phyloP scores from a whole-genome alignment of 2,113 vertebrate species.

The Crotalus viridis region DNA sequence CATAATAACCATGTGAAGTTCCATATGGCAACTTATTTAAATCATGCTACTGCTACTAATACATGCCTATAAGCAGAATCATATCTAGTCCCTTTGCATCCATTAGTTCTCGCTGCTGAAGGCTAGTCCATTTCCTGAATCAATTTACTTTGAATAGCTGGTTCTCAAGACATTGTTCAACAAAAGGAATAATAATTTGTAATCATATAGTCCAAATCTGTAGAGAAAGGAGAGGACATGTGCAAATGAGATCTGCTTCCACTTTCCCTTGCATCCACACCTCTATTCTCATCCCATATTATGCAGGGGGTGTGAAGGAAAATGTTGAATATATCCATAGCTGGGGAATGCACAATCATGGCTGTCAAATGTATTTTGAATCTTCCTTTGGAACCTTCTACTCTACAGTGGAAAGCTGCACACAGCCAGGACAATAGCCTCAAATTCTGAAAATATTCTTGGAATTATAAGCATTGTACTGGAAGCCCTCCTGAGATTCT shows the following conservation, averaged over 20 bases:
- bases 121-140: background rate
- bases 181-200: no score
- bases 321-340: background rate
- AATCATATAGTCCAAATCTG: no score
- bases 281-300: background rate
- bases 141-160: background rate
- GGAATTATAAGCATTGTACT: background rate
- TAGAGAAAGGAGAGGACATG: no score
- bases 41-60: background rate
- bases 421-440: background rate
- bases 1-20: background rate
- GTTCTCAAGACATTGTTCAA: background rate
- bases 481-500: background rate
- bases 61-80: background rate
- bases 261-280: background rate
- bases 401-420: background rate
- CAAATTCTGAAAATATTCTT: background rate
- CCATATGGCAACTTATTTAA: background rate
- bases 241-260: no score
- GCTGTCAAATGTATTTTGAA: background rate
- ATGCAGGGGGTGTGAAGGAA: background rate
- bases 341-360: background rate
- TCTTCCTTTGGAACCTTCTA: background rate
- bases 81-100: background rate
- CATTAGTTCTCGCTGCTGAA: background rate